A percentile compares a stretch with the other conserved stretches of the same genome.
These are phyloP conservation scores for Enteromius viviparus DNA, from an alignment of 2,797 vertebrate species.

Conservation along the genomic window DNA sequence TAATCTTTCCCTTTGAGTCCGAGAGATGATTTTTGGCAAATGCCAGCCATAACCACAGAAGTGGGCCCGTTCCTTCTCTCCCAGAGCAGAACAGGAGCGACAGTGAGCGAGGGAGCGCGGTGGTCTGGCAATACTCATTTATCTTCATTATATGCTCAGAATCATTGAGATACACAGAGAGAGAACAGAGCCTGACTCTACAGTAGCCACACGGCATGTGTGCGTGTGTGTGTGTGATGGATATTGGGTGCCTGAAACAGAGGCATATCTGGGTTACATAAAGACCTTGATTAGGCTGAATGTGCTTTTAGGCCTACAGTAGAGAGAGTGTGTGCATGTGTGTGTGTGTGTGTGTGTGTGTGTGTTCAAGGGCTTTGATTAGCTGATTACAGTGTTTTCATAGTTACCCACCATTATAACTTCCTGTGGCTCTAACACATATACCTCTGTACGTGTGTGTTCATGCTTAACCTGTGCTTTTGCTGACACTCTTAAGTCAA, in stretches of 20 bases:
- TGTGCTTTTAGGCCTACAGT: constrained; percentile 41
- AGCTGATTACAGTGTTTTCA: constrained; percentile 39
- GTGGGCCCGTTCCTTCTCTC: constrained; percentile 35
- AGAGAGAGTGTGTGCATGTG: constrained; percentile 3
- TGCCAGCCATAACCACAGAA: constrained; percentile 39
- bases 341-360: constrained; percentile 2
- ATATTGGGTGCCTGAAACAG: constrained; percentile 47
- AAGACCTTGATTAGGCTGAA: constrained; percentile 55
- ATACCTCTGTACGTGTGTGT: constrained; percentile 19
- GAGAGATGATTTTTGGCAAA: constrained; percentile 46
- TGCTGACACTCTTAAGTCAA: constrained; percentile 29
- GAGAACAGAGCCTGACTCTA: constrained; percentile 56
- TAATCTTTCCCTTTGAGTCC: constrained; percentile 39
- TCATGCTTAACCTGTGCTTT: constrained; percentile 31
- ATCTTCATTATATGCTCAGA: constrained; percentile 59
- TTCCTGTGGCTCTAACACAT: constrained; percentile 15
- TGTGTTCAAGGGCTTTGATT: constrained; percentile 42
- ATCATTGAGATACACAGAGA: constrained; percentile 58
- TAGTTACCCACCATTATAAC: constrained; percentile 24
- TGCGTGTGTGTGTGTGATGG: constrained; percentile 42
- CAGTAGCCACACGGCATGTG: constrained; percentile 48
- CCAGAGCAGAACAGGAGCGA: constrained; percentile 42
- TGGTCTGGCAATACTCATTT: constrained; percentile 60
- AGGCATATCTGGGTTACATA: constrained; percentile 60
- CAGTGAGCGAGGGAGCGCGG: constrained; percentile 47